phyloP scores from a whole-genome alignment of 2,888 invertebrate genomes.

The Polylopha cassiicola region DNA sequence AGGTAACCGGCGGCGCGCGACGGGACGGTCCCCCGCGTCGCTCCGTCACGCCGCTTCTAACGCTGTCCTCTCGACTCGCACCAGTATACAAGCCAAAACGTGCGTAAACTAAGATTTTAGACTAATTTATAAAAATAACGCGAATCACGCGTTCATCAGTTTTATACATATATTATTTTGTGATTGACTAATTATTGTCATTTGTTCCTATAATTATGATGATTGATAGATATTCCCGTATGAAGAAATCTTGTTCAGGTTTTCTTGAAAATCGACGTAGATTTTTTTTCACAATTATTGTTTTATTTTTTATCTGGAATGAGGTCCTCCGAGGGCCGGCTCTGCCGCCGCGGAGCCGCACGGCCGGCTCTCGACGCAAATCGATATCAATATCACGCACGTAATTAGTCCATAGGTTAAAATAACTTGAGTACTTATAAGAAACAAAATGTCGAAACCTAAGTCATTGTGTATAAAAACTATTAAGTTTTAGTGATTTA shows the following conservation, averaged over 20 bases:
- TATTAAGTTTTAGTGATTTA: slow-evolving; percentile 69
- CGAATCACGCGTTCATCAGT: slow-evolving; percentile 64
- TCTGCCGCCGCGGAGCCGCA: slow-evolving; percentile 7
- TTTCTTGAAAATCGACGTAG: slow-evolving; percentile 74
- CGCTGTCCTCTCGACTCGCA: slow-evolving; percentile 68
- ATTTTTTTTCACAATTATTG: slow-evolving; percentile 54
- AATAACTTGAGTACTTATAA: slow-evolving; percentile 72
- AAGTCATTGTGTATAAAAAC: slow-evolving; percentile 77
- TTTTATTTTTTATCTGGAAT: slow-evolving; percentile 48
- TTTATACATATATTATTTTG: slow-evolving; percentile 64
- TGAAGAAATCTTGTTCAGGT: slow-evolving; percentile 69
- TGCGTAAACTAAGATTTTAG: slow-evolving; percentile 67
- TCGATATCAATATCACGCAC: slow-evolving; percentile 58
- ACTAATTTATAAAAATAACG: slow-evolving; percentile 60
- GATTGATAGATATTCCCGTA: slow-evolving; percentile 53
- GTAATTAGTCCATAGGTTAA: slow-evolving; percentile 68
- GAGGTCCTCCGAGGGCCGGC: slow-evolving; percentile 25
- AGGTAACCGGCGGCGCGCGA: slow-evolving; percentile 54
- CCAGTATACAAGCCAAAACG: slow-evolving; percentile 70
- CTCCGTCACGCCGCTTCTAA: slow-evolving; percentile 48
- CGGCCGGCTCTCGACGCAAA: slow-evolving; percentile 34
- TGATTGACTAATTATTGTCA: slow-evolving; percentile 74
- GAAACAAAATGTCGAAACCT: slow-evolving; percentile 77
- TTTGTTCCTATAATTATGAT: slow-evolving; percentile 73
- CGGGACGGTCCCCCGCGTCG: slow-evolving; percentile 52